Conservation (phyloP, 2,113 vertebrate species). For the Neotragus moschatus region DNA sequence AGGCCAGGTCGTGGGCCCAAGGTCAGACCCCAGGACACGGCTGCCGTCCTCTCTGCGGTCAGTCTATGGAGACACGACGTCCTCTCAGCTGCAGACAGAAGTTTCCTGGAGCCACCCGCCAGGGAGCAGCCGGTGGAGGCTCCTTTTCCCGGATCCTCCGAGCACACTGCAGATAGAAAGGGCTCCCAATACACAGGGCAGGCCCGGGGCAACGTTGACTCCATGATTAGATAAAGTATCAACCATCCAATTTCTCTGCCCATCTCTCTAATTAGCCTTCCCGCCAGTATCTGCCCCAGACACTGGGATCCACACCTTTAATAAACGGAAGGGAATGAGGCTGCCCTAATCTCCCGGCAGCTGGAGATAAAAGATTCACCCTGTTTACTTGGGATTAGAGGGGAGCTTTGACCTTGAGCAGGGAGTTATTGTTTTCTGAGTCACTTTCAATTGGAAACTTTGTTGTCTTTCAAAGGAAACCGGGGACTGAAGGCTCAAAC, state of each 20-base stretch:
- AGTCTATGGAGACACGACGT: rapidly evolving
- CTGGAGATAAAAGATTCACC: constrained; percentile 22
- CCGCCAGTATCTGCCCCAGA: neutral
- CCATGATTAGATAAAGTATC: constrained; percentile 17
- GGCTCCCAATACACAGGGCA: rapidly evolving
- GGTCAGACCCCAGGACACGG: rapidly evolving
- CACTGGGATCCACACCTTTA: neutral
- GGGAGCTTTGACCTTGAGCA: neutral
- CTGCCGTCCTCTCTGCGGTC: rapidly evolving
- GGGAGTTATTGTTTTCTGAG: constrained; percentile 1
- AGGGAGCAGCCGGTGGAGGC: rapidly evolving
- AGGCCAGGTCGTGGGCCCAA: neutral
- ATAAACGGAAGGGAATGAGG: neutral
- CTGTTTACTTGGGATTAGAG: constrained; percentile 55
- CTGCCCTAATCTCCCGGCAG: neutral
- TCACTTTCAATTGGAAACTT: constrained; percentile 35
- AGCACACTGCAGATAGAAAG: constrained; percentile 18
- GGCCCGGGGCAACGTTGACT: neutral
- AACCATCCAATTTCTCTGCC: neutral
- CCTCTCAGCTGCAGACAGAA: neutral
- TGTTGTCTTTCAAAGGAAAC: constrained; percentile 27
- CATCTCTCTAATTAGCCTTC: constrained; percentile 43
- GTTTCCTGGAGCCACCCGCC: rapidly evolving
- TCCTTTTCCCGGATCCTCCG: neutral
- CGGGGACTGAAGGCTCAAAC: rapidly evolving